These are phyloP conservation scores for Amiota mariae DNA, from an alignment of 2,888 invertebrate genomes.

Conservation along the genomic window DNA sequence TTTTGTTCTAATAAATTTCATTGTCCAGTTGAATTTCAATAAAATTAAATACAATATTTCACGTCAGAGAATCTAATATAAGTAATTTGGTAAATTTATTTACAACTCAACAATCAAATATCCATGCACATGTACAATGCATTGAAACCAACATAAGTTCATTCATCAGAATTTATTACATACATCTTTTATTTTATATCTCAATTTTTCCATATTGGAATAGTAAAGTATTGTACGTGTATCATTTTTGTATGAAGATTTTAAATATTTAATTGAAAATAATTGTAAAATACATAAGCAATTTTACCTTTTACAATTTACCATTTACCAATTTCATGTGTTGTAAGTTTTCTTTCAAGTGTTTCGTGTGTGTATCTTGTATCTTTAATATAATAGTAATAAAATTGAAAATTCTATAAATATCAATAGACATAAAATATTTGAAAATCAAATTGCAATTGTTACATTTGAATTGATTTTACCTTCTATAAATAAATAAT, in stretches of 20 bases:
- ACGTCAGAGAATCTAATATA: slow-evolving; percentile 11
- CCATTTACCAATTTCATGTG: slow-evolving; percentile 1
- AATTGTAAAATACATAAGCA: slow-evolving; percentile 24
- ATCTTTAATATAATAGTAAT: not conserved
- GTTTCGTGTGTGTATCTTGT: not conserved
- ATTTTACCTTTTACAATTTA: not conserved
- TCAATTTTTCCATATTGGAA: not conserved
- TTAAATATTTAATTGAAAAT: slow-evolving; percentile 29
- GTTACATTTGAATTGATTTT: too few relatives aligned
- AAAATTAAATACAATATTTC: slow-evolving; percentile 22
- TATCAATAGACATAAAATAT: not conserved
- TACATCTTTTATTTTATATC: too few relatives aligned
- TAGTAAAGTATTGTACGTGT: too few relatives aligned
- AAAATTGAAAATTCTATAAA: slow-evolving; percentile 16
- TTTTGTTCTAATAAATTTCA: not conserved
- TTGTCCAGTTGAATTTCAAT: not conserved
- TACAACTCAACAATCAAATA: not conserved
- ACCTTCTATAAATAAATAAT: too few relatives aligned
- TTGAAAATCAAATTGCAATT: too few relatives aligned
- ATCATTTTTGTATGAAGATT: slow-evolving; percentile 4
- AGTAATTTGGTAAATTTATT: too few relatives aligned
- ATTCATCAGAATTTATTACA: not conserved
- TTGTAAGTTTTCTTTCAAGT: not conserved
- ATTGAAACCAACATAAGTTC: not conserved
- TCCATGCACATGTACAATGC: not conserved